A percentile compares a stretch with the other conserved stretches of the same genome.
phyloP scores from a whole-genome alignment of 2,888 invertebrate genomes.

The Drosophila multiciliata region DNA sequence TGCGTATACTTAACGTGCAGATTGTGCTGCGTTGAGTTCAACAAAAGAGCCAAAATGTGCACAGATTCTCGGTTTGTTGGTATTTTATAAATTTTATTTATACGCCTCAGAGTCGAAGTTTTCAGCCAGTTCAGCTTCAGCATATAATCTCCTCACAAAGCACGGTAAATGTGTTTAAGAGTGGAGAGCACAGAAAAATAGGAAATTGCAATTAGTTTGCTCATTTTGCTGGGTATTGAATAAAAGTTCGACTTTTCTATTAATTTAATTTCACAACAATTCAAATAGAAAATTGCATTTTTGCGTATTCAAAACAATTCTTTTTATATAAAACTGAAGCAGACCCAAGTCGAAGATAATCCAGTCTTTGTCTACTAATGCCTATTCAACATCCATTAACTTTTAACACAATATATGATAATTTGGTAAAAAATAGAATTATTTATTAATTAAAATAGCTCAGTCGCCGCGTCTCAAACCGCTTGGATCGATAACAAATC shows the following conservation, averaged over 20 bases:
- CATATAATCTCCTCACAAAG: conserved; percentile 10
- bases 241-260: conserved; percentile 13
- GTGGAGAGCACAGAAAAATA: conserved; percentile 32
- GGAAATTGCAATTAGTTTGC: conserved; percentile 52
- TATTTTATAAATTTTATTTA: conserved; percentile 57
- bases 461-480: conserved; percentile 71
- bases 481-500: conserved; percentile 83
- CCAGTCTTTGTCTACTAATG: not conserved
- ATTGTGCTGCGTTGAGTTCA: conserved; percentile 41
- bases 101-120: conserved; percentile 45
- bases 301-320: not conserved
- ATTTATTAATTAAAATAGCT: conserved; percentile 11
- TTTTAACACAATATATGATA: conserved; percentile 24
- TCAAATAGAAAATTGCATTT: not conserved
- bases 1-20: conserved; percentile 61
- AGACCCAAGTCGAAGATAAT: not conserved
- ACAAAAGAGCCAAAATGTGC: conserved; percentile 41
- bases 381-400: not conserved
- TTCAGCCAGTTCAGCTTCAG: conserved; percentile 23
- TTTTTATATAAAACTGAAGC: not conserved
- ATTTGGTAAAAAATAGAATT: conserved; percentile 53
- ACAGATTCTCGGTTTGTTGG: conserved; percentile 9
- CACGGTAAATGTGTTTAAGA: conserved; percentile 42
- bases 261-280: not conserved
- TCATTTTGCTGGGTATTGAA: conserved; percentile 33